Evolutionary conservation across 2,888 invertebrate genomes (phyloP).

Genomic region (Campoplex nolae): DNA sequence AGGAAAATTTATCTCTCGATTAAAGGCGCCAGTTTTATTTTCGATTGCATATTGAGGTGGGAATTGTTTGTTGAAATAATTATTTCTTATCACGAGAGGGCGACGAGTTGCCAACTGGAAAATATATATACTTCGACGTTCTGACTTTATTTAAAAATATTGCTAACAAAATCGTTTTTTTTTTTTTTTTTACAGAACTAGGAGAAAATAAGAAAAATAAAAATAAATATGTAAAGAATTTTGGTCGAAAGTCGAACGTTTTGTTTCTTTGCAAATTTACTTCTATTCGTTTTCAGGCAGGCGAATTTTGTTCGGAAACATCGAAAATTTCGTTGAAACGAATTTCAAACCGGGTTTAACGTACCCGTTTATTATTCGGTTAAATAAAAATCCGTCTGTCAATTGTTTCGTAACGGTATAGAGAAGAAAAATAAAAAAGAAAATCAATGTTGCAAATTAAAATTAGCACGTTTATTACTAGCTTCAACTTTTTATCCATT

Average conservation of each 20-base stretch:
- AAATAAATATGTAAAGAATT: too few relatives aligned
- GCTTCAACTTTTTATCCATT: conserved; percentile 12
- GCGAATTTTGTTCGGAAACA: neutral
- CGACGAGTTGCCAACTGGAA: neutral
- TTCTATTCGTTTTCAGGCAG: too few relatives aligned
- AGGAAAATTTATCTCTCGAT: conserved; percentile 14
- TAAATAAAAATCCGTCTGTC: neutral
- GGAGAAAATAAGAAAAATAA: too few relatives aligned
- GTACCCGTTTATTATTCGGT: neutral
- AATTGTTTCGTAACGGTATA: conserved; percentile 8
- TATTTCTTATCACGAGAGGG: neutral
- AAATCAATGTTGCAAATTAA: neutral
- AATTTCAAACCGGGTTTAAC: neutral
- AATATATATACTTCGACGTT: too few relatives aligned
- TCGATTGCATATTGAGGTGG: neutral
- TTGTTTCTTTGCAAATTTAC: too few relatives aligned
- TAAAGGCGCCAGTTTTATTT: neutral
- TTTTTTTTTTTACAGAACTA: neutral
- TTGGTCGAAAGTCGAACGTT: too few relatives aligned
- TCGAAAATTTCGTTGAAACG: neutral
- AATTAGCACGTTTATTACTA: neutral
- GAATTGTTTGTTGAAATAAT: neutral
- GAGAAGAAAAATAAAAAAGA: neutral
- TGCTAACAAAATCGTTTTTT: neutral
- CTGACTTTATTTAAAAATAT: neutral